These are phyloP conservation scores for Dicentrarchus labrax DNA, from an alignment of 2,113 vertebrate species.

Conservation along the genomic window DNA sequence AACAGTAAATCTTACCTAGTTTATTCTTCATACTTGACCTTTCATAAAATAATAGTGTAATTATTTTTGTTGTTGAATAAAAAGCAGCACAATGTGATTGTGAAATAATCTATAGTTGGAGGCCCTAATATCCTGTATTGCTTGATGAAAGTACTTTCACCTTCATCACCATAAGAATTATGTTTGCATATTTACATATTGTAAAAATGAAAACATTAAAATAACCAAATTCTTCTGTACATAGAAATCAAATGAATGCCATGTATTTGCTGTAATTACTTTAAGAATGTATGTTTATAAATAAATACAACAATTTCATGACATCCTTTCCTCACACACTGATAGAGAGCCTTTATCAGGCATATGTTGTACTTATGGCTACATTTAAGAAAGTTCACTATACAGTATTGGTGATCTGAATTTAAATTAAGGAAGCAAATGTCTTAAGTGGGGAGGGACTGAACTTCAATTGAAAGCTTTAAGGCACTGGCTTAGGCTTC, in stretches of 20 bases:
- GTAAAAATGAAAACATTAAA: background rate
- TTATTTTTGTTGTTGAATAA: background rate
- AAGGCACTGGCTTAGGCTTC: constrained; percentile 65
- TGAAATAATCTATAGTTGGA: background rate
- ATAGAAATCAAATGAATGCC: background rate
- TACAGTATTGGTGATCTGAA: constrained; percentile 42
- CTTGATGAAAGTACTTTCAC: background rate
- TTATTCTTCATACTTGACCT: background rate
- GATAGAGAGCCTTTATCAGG: background rate
- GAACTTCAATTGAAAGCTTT: constrained; percentile 66
- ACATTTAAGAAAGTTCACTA: constrained; percentile 24
- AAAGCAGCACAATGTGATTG: background rate
- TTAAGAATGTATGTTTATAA: background rate
- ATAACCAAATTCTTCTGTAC: background rate
- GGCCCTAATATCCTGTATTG: background rate
- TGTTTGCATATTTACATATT: background rate
- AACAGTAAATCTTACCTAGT: background rate
- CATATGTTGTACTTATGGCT: background rate
- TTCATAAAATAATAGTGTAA: background rate
- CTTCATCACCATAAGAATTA: background rate
- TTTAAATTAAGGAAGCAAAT: constrained; percentile 57
- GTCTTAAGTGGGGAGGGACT: constrained; percentile 54
- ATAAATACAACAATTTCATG: background rate
- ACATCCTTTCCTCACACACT: background rate
- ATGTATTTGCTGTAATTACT: background rate